Evolutionary conservation across 2,113 vertebrate species (phyloP).

Genomic region (Zapornia atra): DNA sequence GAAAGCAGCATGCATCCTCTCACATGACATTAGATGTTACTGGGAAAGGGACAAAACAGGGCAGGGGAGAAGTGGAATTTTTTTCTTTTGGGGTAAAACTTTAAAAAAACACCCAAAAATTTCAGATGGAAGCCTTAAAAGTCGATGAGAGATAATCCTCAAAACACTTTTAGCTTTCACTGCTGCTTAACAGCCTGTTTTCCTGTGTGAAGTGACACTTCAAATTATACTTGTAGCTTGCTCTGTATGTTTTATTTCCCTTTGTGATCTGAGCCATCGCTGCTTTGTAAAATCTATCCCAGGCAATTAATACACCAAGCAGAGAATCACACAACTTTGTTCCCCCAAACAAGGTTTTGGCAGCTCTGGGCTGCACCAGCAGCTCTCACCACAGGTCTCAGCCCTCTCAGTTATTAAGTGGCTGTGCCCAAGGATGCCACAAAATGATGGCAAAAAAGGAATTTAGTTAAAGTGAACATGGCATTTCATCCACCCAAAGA

Average conservation of each 20-base stretch:
- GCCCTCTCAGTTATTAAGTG: not conserved
- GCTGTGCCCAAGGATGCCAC: not conserved
- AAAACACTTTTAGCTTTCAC: not conserved
- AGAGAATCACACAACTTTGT: not conserved
- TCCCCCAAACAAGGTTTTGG: not conserved
- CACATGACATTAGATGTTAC: accelerated
- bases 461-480: not conserved
- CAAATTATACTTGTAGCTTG: not conserved
- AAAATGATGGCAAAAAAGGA: not conserved
- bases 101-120: not conserved
- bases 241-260: not conserved
- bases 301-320: not conserved
- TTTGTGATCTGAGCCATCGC: not conserved
- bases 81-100: not conserved
- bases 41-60: not conserved
- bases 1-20: accelerated
- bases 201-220: not conserved
- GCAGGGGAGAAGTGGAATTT: accelerated
- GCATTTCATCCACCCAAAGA: not conserved
- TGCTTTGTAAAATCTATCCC: not conserved
- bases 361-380: not conserved
- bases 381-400: not conserved
- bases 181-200: not conserved
- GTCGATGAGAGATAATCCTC: not conserved
- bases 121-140: not conserved